Evolutionary conservation across 53 echinoderm and acorn worm genomes (phyloP), one percentile per base, ranked within the genome.

Genomic region (Pentamera pediparva): DNA sequence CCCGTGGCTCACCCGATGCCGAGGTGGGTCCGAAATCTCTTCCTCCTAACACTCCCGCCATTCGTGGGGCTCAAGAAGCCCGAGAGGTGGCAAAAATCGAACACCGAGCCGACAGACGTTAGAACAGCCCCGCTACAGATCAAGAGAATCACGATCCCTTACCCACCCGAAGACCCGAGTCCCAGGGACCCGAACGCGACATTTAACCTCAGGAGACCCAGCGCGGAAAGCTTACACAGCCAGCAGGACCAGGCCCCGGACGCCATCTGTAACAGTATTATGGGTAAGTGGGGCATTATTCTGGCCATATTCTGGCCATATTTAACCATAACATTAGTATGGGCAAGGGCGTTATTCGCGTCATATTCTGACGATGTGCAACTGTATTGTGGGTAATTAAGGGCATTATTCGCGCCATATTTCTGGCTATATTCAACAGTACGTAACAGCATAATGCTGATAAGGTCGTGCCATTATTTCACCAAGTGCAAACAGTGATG

Each of bases 1-100:
- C 90, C 96, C 1, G 67, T 84, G 56, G 88, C 85, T 12, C 86
- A 93, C 78, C 48, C 78, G 8, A 78, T 93, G 74, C 93, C 93
- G 25, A 83, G 59, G 54, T 87, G 79, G 67, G 75, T 87, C 6
- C 59, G 84, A 30, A 64, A 56, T 8, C 36, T 88, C 31, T 88
- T 88, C 56, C 30, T 93, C 17, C 69, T 87, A 49, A 29, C 84
- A 17, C 61, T 93, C 26, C 93, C 93, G 7, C 79, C 81, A 40
- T 87, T 78, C 55, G 81, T 93, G 18, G 84, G 86, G 29, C 65
- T 93, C 70, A 83, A 67, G 69, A 32, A 82, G 35, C 89, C 89
- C 2, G 82, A 81, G 58, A 48, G 78, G 33, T 82, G 82, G 75
- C 73, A 72, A 11, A 72, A 54, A 32, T 7, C 20, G 34, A 51